Evolutionary conservation across 2,113 vertebrate species (phyloP), one percentile per base, ranked within the genome.

Genomic region (Strix aluco): DNA sequence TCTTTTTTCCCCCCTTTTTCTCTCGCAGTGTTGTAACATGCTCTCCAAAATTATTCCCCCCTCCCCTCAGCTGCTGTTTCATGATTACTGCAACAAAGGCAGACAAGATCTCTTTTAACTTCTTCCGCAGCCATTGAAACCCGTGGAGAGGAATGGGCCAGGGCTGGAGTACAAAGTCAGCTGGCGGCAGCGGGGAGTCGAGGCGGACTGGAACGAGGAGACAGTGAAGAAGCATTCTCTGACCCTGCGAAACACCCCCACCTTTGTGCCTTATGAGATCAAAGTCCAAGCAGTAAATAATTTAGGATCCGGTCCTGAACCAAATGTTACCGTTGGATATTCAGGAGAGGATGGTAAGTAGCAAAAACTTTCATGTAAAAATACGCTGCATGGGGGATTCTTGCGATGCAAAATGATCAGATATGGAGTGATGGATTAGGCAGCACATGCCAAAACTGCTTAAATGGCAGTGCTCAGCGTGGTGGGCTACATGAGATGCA

Each of bases 291-390:
- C 99, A 4, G 96, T 97, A 58, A 99, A 99, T 88, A 97, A 98
- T 42, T 96, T 99, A 30, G 99, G 99, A 46, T 97, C 98, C 27
- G 99, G 98, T 15, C 99, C 99, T 0, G 98, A 99, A 9, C 99
- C 99, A 6, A 98, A 95, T 34, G 17, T 98, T 27, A 97, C 98
- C 86, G 97, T 96, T 0, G 99, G 99, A 3, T 99, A 99, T 92
- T 99, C 99, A 2, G 99, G 99, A 95, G 99, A 99, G 91, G 99
- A 99, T 18, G 98, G 99, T 99, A 97, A 99, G 99, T 99, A 81
- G 36, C 3, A 2, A 20, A 42, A 58, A 5, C 1, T 16, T n/a
- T 4, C 5, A 5, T 23, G 42, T 73, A 2, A 52, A 58, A 75
- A 11, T 5, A 40, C 0, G 0, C 19, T 17, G 34, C 1, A 1